Evolutionary conservation across 2,113 vertebrate species (phyloP), one percentile per base, ranked within the genome.

Genomic region (Paratilapia polleni): DNA sequence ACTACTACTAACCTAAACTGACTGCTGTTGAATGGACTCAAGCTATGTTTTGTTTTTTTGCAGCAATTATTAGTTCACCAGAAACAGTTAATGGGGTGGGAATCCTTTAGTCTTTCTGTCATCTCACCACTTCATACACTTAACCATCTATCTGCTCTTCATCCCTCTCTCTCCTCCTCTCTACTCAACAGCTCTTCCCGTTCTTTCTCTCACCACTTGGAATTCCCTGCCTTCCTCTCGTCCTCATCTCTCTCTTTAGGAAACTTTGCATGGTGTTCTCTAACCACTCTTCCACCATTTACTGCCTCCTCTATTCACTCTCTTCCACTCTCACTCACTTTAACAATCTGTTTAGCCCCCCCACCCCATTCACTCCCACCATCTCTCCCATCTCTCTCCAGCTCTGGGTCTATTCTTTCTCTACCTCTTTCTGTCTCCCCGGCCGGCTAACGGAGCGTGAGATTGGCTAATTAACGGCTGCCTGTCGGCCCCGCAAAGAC

Each of bases 381-480:
- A 70, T 64, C 74, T 84, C 81, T 78, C 66, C n/a, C 52, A 57
- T 62, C 78, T 61, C 88, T 85, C 88, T 84, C 87, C 85, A 83
- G 43, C 84, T 88, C 84, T 10, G 36, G 22, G 24, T 43, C 85
- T 93, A 86, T 92, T 92, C 92, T 93, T 88, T 24, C 89, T 82
- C 90, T 68, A 85, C 90, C 91, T 93, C 82, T 75, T 86, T 93
- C 92, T 81, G 88, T 90, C 92, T 93, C 89, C 74, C 17, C 88
- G 62, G 73, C 88, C 79, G 86, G 85, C 93, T 94, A 95, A 95
- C 93, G 87, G 94, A 95, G 91, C 94, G 91, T 94, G 92, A 94
- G 94, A 95, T 94, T 93, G 91, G 91, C 91, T 94, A 94, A 95
- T 95, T 94, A 94, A 94, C 90, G 92, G 92, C 90, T 94, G 93